phyloP scores from a whole-genome alignment of 2,113 vertebrate genomes.

The Penelope pileata region DNA sequence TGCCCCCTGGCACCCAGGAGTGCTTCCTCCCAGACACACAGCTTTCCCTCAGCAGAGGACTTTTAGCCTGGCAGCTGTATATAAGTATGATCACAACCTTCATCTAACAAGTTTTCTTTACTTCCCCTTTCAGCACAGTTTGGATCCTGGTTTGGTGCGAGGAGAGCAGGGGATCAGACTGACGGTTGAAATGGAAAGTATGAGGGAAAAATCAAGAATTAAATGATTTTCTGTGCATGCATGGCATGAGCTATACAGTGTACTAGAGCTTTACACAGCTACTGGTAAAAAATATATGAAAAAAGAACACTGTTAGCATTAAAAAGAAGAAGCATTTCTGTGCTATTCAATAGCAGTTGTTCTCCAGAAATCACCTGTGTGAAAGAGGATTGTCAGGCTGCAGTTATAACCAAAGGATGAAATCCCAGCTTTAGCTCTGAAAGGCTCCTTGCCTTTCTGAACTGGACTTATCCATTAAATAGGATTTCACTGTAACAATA shows the following conservation, averaged over 20 bases:
- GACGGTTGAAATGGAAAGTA: neutral
- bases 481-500: slow-evolving; percentile 29
- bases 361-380: neutral
- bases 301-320: neutral
- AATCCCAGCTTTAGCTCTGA: neutral
- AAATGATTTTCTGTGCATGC: neutral
- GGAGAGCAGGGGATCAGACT: neutral
- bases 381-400: neutral
- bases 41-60: neutral
- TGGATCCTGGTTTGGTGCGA: neutral
- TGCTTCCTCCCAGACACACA: neutral
- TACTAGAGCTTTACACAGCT: neutral
- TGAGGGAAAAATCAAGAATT: neutral
- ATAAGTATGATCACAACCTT: neutral
- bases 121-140: neutral
- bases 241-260: neutral
- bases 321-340: neutral
- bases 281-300: neutral
- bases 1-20: neutral
- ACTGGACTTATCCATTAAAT: neutral
- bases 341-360: neutral
- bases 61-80: neutral
- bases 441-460: neutral
- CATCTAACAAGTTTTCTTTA: neutral
- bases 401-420: neutral